phyloP scores from a whole-genome alignment of 2,113 vertebrate species.

The Microtus richardsoni region DNA sequence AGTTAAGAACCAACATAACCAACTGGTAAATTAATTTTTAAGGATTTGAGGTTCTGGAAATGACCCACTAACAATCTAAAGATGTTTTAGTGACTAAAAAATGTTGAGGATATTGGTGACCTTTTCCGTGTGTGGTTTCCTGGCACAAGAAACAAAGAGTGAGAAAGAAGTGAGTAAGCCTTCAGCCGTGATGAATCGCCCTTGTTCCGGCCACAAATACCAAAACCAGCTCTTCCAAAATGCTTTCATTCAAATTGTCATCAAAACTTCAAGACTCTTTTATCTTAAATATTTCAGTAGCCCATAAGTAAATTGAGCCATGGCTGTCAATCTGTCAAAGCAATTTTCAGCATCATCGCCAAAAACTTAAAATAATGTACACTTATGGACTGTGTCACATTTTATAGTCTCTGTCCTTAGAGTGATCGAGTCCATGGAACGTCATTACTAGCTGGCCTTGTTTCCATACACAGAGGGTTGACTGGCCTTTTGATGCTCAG shows the following conservation, averaged over 20 bases:
- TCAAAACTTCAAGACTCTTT: not conserved
- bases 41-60: not conserved
- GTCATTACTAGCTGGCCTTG: not conserved
- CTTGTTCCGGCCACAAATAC: not conserved
- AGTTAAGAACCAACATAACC: not conserved
- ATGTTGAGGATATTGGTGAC: not conserved
- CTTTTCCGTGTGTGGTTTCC: not conserved
- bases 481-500: not conserved
- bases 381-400: not conserved
- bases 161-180: not conserved
- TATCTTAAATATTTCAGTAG: constrained; percentile 66
- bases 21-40: not conserved
- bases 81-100: not conserved
- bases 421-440: not conserved
- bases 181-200: not conserved
- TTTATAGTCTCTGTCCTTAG: not conserved
- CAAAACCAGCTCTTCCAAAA: not conserved
- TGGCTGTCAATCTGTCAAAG: constrained; percentile 46
- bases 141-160: not conserved
- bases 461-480: not conserved
- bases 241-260: constrained; percentile 35
- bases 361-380: constrained; percentile 55
- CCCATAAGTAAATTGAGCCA: constrained; percentile 10
- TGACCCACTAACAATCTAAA: not conserved
- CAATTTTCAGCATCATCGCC: constrained; percentile 40